These are phyloP conservation scores for Melanotaenia duboulayi DNA, from an alignment of 2,113 vertebrate genomes.

Conservation along the genomic window DNA sequence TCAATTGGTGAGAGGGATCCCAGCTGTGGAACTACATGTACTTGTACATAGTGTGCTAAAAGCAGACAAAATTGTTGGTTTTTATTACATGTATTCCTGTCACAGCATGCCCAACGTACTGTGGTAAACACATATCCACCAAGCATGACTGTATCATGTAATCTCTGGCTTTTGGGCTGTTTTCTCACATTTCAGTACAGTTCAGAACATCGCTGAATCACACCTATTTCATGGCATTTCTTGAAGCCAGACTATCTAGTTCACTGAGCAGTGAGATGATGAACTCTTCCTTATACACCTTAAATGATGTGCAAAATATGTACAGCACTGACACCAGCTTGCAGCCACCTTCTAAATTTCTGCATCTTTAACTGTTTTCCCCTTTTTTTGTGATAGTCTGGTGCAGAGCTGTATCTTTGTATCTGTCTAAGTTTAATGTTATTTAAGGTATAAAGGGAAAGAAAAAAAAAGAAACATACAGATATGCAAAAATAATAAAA, in stretches of 20 bases:
- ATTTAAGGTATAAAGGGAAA: neutral
- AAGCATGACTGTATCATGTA: neutral
- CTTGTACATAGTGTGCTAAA: neutral
- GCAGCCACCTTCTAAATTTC: no score
- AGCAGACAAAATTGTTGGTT: neutral
- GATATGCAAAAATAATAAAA: slow-evolving; percentile 23
- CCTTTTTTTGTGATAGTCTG: neutral
- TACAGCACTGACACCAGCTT: slow-evolving; percentile 1
- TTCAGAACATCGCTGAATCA: slow-evolving; percentile 17
- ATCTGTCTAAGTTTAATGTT: neutral
- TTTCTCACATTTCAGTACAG: slow-evolving; percentile 8
- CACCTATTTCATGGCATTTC: slow-evolving; percentile 17
- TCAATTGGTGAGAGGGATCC: neutral
- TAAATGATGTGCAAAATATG: slow-evolving; percentile 12
- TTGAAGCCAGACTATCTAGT: slow-evolving; percentile 24
- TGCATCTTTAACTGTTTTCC: slow-evolving; percentile 15
- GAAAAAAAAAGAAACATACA: neutral
- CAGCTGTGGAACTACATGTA: neutral
- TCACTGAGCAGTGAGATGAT: slow-evolving; percentile 6
- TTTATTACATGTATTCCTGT: slow-evolving; percentile 11
- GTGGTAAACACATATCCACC: neutral
- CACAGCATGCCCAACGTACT: neutral
- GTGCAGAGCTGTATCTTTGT: no score
- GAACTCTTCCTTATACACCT: slow-evolving; percentile 7
- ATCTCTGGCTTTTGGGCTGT: neutral